phyloP scores from a whole-genome alignment of 2,888 invertebrate genomes.

The Pollenia griseotomentosa region DNA sequence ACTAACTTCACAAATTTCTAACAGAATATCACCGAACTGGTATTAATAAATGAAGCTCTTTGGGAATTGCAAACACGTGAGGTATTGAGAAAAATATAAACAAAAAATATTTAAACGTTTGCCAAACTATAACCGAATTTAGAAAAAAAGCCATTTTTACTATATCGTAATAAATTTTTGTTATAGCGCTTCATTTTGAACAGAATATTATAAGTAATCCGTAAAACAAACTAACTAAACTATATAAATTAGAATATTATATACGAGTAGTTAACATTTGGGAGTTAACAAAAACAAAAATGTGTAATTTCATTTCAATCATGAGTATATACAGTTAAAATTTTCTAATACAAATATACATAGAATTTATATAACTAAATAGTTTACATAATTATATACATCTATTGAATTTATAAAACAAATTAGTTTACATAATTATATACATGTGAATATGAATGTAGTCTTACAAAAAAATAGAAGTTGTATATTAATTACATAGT shows the following conservation, averaged over 20 bases:
- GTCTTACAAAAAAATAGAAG: no score
- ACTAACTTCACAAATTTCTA: conserved; percentile 81
- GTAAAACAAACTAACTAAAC: conserved; percentile 48
- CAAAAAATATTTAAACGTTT: conserved; percentile 63
- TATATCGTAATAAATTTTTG: conserved; percentile 79
- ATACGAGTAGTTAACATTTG: conserved; percentile 51
- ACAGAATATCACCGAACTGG: conserved; percentile 98
- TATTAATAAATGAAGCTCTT: conserved; percentile 96
- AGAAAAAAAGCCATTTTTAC: conserved; percentile 63
- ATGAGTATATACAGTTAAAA: conserved; percentile 30
- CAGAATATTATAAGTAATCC: conserved; percentile 38
- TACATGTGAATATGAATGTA: background rate
- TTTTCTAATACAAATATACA: background rate
- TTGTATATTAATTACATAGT: no score
- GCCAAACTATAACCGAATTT: conserved; percentile 75
- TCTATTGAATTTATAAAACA: background rate
- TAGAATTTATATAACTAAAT: background rate
- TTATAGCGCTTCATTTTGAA: conserved; percentile 75
- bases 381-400: background rate
- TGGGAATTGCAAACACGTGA: conserved; percentile 97
- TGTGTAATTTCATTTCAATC: conserved; percentile 36
- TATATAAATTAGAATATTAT: conserved; percentile 36
- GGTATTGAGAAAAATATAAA: conserved; percentile 86
- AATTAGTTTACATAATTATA: background rate
- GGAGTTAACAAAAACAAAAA: conserved; percentile 36